Evolutionary conservation across 2,888 invertebrate genomes (phyloP).

Genomic region (Leucozona laternaria): DNA sequence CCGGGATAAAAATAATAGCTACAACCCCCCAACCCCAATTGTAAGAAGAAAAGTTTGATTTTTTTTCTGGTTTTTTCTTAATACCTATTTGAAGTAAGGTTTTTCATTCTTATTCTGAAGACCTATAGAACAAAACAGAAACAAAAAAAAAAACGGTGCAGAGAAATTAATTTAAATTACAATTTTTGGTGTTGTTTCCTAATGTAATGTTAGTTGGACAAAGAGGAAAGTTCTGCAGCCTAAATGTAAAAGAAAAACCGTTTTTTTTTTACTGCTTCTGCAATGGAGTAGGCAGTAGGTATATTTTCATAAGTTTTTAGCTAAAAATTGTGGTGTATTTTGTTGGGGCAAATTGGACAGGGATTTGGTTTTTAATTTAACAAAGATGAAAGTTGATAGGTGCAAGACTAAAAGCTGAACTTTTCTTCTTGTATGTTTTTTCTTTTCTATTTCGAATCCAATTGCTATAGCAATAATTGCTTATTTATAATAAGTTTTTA

Average conservation of each 20-base stretch:
- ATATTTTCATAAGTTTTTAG: constrained; percentile 15
- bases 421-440: background rate
- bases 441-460: background rate
- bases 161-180: constrained; percentile 75
- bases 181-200: constrained; percentile 69
- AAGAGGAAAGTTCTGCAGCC: constrained; percentile 25
- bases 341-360: background rate
- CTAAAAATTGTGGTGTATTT: constrained; percentile 11
- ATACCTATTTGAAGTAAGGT: constrained; percentile 54
- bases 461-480: constrained; percentile 8
- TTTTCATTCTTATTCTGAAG: constrained; percentile 37
- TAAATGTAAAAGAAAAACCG: background rate
- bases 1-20: constrained; percentile 67
- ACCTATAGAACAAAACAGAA: background rate
- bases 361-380: background rate
- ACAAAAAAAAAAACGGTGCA: constrained; percentile 36
- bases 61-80: constrained; percentile 61
- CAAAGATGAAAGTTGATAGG: background rate
- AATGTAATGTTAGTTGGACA: constrained; percentile 45
- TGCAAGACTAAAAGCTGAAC: background rate
- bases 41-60: constrained; percentile 37
- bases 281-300: background rate
- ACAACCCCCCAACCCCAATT: constrained; percentile 39
- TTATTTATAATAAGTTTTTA: constrained; percentile 19
- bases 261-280: background rate